Evolutionary conservation across 1,140 invertebrate species (phyloP).

Genomic region (Copidosoma floridanum): DNA sequence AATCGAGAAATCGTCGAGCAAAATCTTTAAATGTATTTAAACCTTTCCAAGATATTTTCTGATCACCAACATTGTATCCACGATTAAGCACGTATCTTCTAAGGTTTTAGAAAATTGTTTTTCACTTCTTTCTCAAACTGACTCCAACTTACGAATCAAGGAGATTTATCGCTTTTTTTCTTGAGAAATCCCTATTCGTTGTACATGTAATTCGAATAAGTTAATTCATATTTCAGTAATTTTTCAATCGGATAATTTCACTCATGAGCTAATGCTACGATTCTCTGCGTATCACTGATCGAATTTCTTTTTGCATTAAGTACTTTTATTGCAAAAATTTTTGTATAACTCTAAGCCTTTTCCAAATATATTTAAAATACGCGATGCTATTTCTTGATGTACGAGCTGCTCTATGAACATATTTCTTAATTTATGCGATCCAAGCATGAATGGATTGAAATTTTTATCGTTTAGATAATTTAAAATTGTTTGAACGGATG

Average conservation of each 20-base stretch:
- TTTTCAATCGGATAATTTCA: not conserved
- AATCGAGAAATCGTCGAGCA: not conserved
- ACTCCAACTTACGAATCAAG: not conserved
- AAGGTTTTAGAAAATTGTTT: too few species aligned
- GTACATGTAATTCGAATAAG: not conserved
- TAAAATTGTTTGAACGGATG: not conserved
- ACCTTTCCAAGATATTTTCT: not conserved
- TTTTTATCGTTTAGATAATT: not conserved
- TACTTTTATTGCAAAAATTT: slow-evolving; percentile 1
- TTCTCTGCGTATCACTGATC: not conserved
- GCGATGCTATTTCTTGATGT: not conserved
- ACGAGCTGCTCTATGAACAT: not conserved
- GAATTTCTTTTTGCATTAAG: not conserved
- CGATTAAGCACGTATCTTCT: not conserved
- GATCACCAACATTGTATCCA: not conserved
- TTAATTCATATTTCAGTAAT: not conserved
- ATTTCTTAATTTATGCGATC: not conserved
- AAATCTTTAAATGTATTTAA: not conserved
- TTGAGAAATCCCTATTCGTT: slow-evolving; percentile 8
- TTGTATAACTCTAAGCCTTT: not conserved
- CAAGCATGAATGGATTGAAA: not conserved
- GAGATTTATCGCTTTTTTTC: not conserved
- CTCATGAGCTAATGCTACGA: not conserved
- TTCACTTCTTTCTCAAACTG: not conserved
- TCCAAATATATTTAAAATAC: not conserved